Percentiles rank a stretch among this genome's conserved stretches.
Evolutionary conservation across 2,888 invertebrate genomes (phyloP).

Genomic region (Tanypteryx hageni): DNA sequence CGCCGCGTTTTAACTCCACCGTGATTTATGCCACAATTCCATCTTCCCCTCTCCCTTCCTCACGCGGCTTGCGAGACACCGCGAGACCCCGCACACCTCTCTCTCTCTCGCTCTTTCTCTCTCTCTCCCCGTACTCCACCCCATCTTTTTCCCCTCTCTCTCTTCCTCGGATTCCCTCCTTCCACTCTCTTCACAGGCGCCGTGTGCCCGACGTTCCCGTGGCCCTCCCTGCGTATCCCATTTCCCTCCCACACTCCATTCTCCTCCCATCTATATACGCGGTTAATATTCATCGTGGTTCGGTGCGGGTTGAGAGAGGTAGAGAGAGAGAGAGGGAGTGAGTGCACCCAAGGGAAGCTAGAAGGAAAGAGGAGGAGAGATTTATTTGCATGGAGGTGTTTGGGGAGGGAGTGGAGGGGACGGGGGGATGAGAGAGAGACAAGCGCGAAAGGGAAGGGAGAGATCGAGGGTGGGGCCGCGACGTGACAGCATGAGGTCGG

Average conservation of each 20-base stretch:
- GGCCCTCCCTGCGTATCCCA: no score
- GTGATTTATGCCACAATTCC: slow-evolving; percentile 31
- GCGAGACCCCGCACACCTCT: background rate
- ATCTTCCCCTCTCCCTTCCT: slow-evolving; percentile 1
- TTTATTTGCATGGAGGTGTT: background rate
- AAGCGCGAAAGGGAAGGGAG: no score
- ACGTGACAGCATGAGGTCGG: background rate
- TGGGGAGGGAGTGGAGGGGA: background rate
- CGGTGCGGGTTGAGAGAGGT: background rate
- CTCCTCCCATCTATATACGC: background rate
- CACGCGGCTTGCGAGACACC: background rate
- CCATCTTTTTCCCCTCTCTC: no score
- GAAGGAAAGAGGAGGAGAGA: background rate
- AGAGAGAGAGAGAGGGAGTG: background rate
- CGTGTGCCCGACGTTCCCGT: no score
- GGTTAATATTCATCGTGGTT: background rate
- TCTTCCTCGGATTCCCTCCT: no score
- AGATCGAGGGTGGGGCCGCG: no score
- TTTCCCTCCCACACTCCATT: no score
- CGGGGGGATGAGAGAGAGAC: no score
- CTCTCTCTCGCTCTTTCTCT: no score
- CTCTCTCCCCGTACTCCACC: no score
- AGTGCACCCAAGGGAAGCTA: background rate
- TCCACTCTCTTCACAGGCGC: no score
- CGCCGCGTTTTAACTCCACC: background rate